These are phyloP conservation scores for Campopleginae sp. DNA, from an alignment of 2,888 invertebrate species.

Conservation along the genomic window DNA sequence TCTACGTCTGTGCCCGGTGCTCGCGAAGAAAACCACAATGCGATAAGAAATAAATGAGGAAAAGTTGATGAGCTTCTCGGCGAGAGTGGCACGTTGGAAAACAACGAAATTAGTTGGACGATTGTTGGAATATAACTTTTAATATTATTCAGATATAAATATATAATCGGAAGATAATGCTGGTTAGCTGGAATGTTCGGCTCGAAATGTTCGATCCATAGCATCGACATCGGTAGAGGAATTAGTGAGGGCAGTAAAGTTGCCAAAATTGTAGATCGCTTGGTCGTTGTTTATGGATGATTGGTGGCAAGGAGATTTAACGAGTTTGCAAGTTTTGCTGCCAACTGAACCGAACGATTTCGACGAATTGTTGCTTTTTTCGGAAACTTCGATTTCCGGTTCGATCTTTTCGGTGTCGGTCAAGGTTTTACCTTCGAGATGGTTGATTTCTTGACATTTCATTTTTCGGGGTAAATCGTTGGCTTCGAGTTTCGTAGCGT, in stretches of 20 bases:
- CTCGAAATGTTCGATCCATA: constrained; percentile 65
- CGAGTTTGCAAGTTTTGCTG: constrained; percentile 20
- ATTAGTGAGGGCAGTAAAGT: constrained; percentile 43
- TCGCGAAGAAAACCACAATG: not conserved
- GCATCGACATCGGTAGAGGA: constrained; percentile 58
- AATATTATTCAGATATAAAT: constrained; percentile 26
- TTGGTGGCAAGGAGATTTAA: constrained; percentile 36
- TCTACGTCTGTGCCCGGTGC: no score
- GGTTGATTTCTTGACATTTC: not conserved
- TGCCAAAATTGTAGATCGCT: constrained; percentile 56
- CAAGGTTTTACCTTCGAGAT: not conserved
- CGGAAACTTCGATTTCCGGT: not conserved
- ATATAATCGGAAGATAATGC: constrained; percentile 27
- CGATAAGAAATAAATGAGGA: not conserved
- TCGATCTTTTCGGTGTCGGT: not conserved
- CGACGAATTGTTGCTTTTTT: not conserved
- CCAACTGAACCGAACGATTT: not conserved
- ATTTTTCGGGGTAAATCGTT: not conserved
- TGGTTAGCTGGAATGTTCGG: constrained; percentile 68
- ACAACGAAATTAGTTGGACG: not conserved
- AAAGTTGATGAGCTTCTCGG: not conserved
- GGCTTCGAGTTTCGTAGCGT: not conserved
- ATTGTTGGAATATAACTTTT: constrained; percentile 14
- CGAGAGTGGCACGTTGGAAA: not conserved
- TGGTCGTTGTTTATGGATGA: constrained; percentile 32